Conservation (phyloP, 1,140 invertebrate genomes). For the Drosophila nasuta region DNA sequence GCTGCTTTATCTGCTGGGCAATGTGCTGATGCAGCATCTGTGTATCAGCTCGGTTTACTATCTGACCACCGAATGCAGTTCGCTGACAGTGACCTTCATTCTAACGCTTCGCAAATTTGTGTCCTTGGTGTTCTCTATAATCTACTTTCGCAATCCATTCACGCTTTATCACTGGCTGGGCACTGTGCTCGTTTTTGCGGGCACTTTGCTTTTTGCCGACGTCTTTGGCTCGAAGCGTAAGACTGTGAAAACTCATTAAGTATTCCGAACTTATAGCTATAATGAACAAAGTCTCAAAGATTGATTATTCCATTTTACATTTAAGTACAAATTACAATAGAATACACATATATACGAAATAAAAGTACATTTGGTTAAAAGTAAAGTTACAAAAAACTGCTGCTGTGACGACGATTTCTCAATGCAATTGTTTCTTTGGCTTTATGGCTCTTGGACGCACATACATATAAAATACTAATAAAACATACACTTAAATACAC, state of each 20-base stretch:
- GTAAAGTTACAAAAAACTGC: slow-evolving; percentile 33
- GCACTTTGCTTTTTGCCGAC: slow-evolving; percentile 93
- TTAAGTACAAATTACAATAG: slow-evolving; percentile 72
- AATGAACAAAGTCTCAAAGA: slow-evolving; percentile 33
- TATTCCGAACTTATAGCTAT: slow-evolving; percentile 42
- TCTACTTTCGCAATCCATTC: slow-evolving; percentile 98
- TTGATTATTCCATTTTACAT: slow-evolving; percentile 68
- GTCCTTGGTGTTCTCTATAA: slow-evolving; percentile 96
- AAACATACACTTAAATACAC: slow-evolving; percentile 63
- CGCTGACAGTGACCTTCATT: slow-evolving; percentile 97
- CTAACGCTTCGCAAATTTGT: slow-evolving; percentile 98
- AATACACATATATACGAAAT: slow-evolving; percentile 53
- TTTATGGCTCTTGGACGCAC: slow-evolving; percentile 51
- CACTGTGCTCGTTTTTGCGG: slow-evolving; percentile 95
- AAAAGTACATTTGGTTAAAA: slow-evolving; percentile 65
- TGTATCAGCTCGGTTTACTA: slow-evolving; percentile 98
- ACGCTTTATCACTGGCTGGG: slow-evolving; percentile 97
- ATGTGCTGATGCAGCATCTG: slow-evolving; percentile 96
- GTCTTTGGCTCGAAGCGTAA: slow-evolving; percentile 19
- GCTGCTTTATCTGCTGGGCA: slow-evolving; percentile 92
- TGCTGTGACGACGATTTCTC: slow-evolving; percentile 1
- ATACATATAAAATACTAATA: slow-evolving; percentile 23
- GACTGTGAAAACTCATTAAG: slow-evolving; percentile 50
- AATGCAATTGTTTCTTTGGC: slow-evolving; percentile 32
- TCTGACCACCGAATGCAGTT: slow-evolving; percentile 97